Evolutionary conservation across 1,140 invertebrate genomes (phyloP).

Genomic region (Acromyrmex charruanus): DNA sequence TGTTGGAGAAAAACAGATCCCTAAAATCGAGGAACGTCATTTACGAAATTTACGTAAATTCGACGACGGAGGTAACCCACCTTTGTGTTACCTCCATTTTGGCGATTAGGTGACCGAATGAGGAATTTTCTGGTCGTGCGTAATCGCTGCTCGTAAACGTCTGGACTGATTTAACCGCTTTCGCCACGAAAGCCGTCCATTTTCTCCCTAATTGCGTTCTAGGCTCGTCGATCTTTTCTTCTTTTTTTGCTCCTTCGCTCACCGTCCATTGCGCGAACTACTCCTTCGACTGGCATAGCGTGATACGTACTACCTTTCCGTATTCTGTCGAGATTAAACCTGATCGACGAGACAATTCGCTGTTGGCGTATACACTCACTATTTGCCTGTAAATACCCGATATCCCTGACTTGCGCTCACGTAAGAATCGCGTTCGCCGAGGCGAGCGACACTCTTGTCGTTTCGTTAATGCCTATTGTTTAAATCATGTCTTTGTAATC

Average conservation of each 20-base stretch:
- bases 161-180: conserved; percentile 79
- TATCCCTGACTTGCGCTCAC: conserved; percentile 6
- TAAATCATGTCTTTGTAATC: conserved; percentile 31
- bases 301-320: conserved; percentile 45
- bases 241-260: neutral
- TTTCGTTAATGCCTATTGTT: conserved; percentile 29
- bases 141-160: conserved; percentile 79
- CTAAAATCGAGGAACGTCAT: conserved; percentile 9
- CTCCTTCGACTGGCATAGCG: conserved; percentile 17
- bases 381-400: neutral
- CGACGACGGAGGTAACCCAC: neutral
- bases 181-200: conserved; percentile 75
- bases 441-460: conserved; percentile 5
- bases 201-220: conserved; percentile 77
- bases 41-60: conserved; percentile 47
- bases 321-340: conserved; percentile 41
- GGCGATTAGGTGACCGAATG: conserved; percentile 63
- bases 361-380: conserved; percentile 3
- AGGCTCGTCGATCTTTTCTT: conserved; percentile 71
- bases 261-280: conserved; percentile 31
- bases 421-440: conserved; percentile 10
- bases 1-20: neutral
- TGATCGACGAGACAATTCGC: conserved; percentile 60
- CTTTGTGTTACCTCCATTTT: conserved; percentile 13
- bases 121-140: conserved; percentile 74